Base-by-base conservation (phyloP, 1,140 invertebrate genomes). In the Diprion similis region DNA sequence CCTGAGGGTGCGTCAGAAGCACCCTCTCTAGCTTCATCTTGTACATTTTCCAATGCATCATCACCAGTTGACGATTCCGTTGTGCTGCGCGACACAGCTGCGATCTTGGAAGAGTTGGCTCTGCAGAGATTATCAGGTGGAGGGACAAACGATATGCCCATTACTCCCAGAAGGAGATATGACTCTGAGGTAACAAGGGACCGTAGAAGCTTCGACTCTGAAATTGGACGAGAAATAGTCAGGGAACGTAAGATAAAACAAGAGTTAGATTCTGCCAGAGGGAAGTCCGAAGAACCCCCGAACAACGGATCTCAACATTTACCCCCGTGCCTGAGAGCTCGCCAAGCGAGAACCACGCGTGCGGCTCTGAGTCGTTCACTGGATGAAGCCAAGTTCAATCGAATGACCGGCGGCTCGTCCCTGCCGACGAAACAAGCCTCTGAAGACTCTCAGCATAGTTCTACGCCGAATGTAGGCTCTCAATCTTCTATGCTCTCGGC, bases 301-400 rank as follows among this genome's bases (percentile, higher is more conserved):
- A 72, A 82, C 24, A 89, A 83, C 46, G 19, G 47, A 15, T 19
- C 78, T 46, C 80, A 83, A 67, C 84, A 88, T 73, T 75, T 91
- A 66, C 90, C 91, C 15, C 90, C 90, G 0, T 91, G 90, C 81
- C 80, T 90, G 69, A 82, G 90, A 9, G 88, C 88, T 1, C 82
- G 87, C 46, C 84, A 87, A 46, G 89, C 89, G 0, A 80, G 89
- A 46, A 85, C 89, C 8, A 90, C 91, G 0, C 91, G 92, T 74
- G 90, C 92, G 8, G 88, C 92, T 19, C 91, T 94, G 65, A 92
- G 94, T 1, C 87, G 94, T 3, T 95, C 94, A 1, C 79, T 95
- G 37, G 94, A 95, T 82, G 87, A 88, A 47, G 85, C 87, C 6
- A 91, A 90, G 73, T 89, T 88, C 68, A 81, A 87, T 78, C 76